A percentile compares a stretch with the other conserved stretches of the same genome.
phyloP scores from a whole-genome alignment of 2,888 invertebrate genomes.

The Ferrisia virgata region DNA sequence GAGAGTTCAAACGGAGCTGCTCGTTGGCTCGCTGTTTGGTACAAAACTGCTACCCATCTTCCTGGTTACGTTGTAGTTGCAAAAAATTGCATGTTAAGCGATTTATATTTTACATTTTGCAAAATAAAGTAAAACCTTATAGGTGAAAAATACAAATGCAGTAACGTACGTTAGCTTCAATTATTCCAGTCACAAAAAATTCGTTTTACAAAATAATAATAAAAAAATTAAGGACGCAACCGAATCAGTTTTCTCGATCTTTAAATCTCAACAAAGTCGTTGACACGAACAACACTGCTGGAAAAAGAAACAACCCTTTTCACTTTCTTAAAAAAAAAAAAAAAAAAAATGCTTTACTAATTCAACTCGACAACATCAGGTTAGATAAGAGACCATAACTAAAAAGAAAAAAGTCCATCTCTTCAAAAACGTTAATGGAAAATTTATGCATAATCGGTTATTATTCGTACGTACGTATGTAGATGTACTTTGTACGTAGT shows the following conservation, averaged over 20 bases:
- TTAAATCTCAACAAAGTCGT: no score
- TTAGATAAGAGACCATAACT: not conserved
- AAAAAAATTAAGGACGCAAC: no score
- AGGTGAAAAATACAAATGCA: no score
- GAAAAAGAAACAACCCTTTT: not conserved
- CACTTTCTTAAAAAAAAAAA: not conserved
- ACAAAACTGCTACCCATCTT: no score
- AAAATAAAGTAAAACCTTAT: no score
- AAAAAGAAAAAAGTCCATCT: not conserved
- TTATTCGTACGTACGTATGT: not conserved
- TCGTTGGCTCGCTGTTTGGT: not conserved
- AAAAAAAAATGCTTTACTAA: no score
- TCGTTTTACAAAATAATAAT: no score
- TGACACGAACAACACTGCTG: not conserved
- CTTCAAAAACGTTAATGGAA: not conserved
- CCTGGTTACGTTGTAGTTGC: no score
- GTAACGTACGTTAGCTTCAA: not conserved
- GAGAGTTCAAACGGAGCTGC: not conserved
- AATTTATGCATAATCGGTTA: slow-evolving; percentile 42
- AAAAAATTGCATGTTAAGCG: no score
- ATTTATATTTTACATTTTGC: no score
- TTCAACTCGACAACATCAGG: not conserved
- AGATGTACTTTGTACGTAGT: not conserved
- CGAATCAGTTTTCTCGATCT: no score
- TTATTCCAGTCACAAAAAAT: not conserved